Percentiles rank a stretch among this genome's conserved stretches.
These are phyloP conservation scores for Euplagia quadripunctaria DNA, from an alignment of 2,888 invertebrate species.

Conservation along the genomic window DNA sequence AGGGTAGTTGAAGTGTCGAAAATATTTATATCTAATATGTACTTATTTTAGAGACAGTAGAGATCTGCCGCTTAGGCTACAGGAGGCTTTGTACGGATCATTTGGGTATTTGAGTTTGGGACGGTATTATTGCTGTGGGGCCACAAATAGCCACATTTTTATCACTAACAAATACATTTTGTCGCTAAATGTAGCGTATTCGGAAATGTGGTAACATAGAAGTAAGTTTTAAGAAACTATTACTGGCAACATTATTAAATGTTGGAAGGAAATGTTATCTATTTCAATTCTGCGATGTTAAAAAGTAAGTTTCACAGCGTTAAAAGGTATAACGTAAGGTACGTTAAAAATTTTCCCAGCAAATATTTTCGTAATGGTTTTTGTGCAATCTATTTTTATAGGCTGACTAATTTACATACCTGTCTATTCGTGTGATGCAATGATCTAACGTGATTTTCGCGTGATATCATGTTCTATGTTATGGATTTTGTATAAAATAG, in stretches of 20 bases:
- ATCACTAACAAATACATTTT: slow-evolving; percentile 53
- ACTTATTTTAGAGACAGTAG: slow-evolving; percentile 71
- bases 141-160: slow-evolving; percentile 65
- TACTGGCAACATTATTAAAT: slow-evolving; percentile 47
- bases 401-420: slow-evolving; percentile 73
- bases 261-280: slow-evolving; percentile 45
- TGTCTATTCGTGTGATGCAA: slow-evolving; percentile 57
- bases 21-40: slow-evolving; percentile 67
- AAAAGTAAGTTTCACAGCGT: slow-evolving; percentile 42
- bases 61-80: slow-evolving; percentile 59
- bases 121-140: slow-evolving; percentile 77
- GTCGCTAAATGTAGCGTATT: slow-evolving; percentile 50
- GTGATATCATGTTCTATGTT: slow-evolving; percentile 80
- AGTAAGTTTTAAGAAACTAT: slow-evolving; percentile 41
- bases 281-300: slow-evolving; percentile 30
- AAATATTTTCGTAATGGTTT: slow-evolving; percentile 79
- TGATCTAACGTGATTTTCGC: slow-evolving; percentile 62
- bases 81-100: slow-evolving; percentile 66
- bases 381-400: slow-evolving; percentile 86
- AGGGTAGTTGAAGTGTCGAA: slow-evolving; percentile 68
- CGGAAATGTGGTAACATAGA: slow-evolving; percentile 47
- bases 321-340: slow-evolving; percentile 34
- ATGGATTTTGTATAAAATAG: slow-evolving; percentile 85
- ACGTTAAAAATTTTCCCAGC: slow-evolving; percentile 63
- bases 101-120: slow-evolving; percentile 66